Percentiles rank a stretch among this genome's conserved stretches.
Conservation (phyloP, 1,140 invertebrate genomes). For the Pseudomyrmex cubaensis region DNA sequence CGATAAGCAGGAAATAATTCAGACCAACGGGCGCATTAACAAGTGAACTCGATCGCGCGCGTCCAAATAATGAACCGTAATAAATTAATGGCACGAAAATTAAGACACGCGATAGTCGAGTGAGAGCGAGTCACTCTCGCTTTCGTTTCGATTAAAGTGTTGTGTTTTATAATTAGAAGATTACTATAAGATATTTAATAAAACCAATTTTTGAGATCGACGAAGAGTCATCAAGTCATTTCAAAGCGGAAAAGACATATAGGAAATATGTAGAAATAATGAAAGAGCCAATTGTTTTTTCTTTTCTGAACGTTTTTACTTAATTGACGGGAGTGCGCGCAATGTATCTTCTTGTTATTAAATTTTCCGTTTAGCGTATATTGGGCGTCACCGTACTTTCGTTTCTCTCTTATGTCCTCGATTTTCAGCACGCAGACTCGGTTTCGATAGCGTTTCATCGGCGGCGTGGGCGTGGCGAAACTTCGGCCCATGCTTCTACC, state of each 20-base stretch:
- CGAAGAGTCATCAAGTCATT: too few species aligned
- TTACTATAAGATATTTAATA: too few species aligned
- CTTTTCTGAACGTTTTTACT: not conserved
- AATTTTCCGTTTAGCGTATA: slow-evolving; percentile 18
- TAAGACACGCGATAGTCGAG: too few species aligned
- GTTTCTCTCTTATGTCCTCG: slow-evolving; percentile 31
- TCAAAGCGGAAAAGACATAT: too few species aligned
- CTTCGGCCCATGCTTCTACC: slow-evolving; percentile 74
- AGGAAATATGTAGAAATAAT: too few species aligned
- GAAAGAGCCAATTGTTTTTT: too few species aligned
- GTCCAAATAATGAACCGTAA: slow-evolving; percentile 30
- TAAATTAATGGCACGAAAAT: slow-evolving; percentile 32
- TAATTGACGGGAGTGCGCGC: slow-evolving; percentile 7
- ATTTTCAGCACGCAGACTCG: slow-evolving; percentile 72
- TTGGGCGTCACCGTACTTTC: not conserved
- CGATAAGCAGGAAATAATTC: slow-evolving; percentile 51
- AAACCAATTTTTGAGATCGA: too few species aligned
- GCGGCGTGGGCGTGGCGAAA: slow-evolving; percentile 75
- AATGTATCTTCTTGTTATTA: slow-evolving; percentile 17
- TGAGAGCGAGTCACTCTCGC: not conserved
- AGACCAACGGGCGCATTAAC: slow-evolving; percentile 39
- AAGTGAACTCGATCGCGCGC: slow-evolving; percentile 32
- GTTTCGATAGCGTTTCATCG: slow-evolving; percentile 76
- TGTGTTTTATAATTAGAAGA: too few species aligned
- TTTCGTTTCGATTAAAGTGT: not conserved